Conservation (phyloP, 2,113 vertebrate genomes). For the Odontesthes bonariensis region DNA sequence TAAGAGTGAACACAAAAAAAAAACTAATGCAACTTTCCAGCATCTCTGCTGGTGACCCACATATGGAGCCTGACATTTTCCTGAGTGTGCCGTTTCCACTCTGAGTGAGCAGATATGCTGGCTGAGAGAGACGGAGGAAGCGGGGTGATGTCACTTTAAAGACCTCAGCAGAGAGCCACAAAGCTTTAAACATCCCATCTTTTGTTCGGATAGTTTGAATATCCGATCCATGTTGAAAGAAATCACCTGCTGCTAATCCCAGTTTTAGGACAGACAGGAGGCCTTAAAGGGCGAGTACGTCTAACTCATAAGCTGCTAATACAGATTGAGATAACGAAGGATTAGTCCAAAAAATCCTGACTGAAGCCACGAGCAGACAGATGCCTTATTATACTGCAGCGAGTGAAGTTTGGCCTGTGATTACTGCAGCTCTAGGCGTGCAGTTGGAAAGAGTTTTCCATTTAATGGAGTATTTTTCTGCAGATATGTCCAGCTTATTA, state of each 20-base stretch:
- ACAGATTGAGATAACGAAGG: slow-evolving; percentile 63
- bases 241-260: slow-evolving; percentile 63
- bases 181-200: slow-evolving; percentile 5
- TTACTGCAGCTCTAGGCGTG: slow-evolving; percentile 19
- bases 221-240: slow-evolving; percentile 34
- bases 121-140: not conserved
- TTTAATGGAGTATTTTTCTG: slow-evolving; percentile 8
- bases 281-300: slow-evolving; percentile 18
- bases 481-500: not conserved
- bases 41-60: slow-evolving; percentile 49
- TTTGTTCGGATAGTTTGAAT: slow-evolving; percentile 22
- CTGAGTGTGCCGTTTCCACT: slow-evolving; percentile 32
- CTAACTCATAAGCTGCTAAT: slow-evolving; percentile 59
- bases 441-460: not conserved
- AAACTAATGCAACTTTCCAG: not conserved
- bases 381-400: slow-evolving; percentile 31
- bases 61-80: slow-evolving; percentile 39
- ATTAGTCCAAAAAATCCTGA: slow-evolving; percentile 54
- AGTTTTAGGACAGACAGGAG: slow-evolving; percentile 25
- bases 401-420: slow-evolving; percentile 14
- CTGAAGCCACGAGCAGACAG: slow-evolving; percentile 41
- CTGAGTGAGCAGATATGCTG: not conserved
- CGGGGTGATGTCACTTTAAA: not conserved
- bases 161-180: slow-evolving; percentile 1
- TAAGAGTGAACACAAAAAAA: not conserved